A percentile compares a stretch with the other conserved stretches of the same genome.
Evolutionary conservation across 2,888 invertebrate species (phyloP).

Genomic region (Rhamnusium bicolor): DNA sequence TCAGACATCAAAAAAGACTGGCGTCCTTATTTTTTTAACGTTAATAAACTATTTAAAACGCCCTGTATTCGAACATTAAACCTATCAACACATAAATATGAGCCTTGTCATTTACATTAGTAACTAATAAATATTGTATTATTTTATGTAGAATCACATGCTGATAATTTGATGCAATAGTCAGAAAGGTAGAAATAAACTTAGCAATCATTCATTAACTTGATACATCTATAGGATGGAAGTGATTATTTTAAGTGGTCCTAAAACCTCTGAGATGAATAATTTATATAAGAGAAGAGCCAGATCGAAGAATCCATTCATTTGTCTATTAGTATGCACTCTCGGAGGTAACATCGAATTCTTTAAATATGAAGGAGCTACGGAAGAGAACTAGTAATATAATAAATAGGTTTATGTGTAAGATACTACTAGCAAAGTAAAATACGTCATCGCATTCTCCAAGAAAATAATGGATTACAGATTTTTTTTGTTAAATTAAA

Average conservation of each 20-base stretch:
- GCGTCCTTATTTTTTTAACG: too few species aligned
- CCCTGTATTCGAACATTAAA: too few species aligned
- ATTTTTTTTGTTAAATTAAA: too few species aligned
- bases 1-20: too few species aligned
- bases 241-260: conserved; percentile 24
- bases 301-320: background rate
- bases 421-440: too few species aligned
- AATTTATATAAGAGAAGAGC: conserved; percentile 1
- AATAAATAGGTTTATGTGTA: background rate
- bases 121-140: too few species aligned
- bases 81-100: too few species aligned
- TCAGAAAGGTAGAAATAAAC: background rate
- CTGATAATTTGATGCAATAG: background rate
- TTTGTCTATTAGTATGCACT: conserved; percentile 8
- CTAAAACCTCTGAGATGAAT: background rate
- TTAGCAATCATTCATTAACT: conserved; percentile 9
- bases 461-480: too few species aligned
- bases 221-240: background rate
- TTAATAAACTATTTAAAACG: too few species aligned
- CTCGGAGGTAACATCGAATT: background rate
- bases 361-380: background rate
- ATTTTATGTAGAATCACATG: background rate
- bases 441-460: too few species aligned
- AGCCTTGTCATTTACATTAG: too few species aligned
- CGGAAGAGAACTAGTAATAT: background rate